Evolutionary conservation across 2,113 vertebrate species (phyloP), one percentile per base, ranked within the genome.

Genomic region (Alligator mississippiensis): DNA sequence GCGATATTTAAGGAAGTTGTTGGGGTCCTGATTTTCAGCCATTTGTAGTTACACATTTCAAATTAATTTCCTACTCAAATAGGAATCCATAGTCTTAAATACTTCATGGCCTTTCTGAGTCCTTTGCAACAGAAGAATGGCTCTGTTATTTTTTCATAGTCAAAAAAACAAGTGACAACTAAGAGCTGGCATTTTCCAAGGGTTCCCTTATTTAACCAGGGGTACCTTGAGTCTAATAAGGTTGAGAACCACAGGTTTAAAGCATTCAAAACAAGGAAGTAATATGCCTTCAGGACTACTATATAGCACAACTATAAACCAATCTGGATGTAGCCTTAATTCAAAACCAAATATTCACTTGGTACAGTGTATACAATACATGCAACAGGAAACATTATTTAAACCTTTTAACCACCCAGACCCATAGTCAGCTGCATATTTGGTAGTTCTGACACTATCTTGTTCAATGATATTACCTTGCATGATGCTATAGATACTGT

Each of bases 251-350:
- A 15, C 22, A 11, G 30, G 86, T 95, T 95, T 89, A 58, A 91
- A 95, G 94, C 93, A 91, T 57, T 74, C 89, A 90, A 94, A 90
- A 94, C 60, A 61, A 84, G 81, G 92, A 93, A 96, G 82, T 30
- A 96, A 88, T 93, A 93, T 95, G 82, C 91, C 68, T 94, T 80
- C 70, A 93, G 87, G 30, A 30, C 47, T 47, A 47, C 47, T 47
- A 47, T 47, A 47, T 47, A 9, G 47, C 47, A 47, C 47, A 47
- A 9, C 47, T 87, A 75, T 28, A 90, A 81, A 79, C 61, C 88
- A 90, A 90, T 57, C 58, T 22, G 54, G 77, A 34, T 0, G 2
- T 81, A 81, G 62, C 85, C 93, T 92, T 89, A 90, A 97, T 95
- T 95, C 94, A 96, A 91, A 94, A 77, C 6, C 0, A 93, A 68